Percentiles rank a stretch among this genome's conserved stretches.
phyloP scores from a whole-genome alignment of 2,797 vertebrate genomes.

The Bufotes viridis region DNA sequence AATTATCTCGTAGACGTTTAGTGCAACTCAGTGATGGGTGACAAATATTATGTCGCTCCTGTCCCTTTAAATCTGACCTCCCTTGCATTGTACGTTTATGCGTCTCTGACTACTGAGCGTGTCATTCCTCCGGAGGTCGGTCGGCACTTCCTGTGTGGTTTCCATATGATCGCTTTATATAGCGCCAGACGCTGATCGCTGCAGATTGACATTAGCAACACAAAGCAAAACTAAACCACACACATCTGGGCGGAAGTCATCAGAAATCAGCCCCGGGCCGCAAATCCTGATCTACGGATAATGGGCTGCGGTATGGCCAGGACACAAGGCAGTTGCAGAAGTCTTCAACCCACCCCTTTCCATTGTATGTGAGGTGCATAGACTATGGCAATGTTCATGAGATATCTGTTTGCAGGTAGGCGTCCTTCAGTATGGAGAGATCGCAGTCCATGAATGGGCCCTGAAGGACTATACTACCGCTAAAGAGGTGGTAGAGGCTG shows the following conservation, averaged over 20 bases:
- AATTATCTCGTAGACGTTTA: neutral
- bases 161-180: neutral
- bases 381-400: neutral
- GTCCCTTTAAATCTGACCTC: neutral
- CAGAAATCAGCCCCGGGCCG: neutral
- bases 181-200: constrained; percentile 37
- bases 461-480: constrained; percentile 86
- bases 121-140: neutral
- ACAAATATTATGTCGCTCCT: neutral
- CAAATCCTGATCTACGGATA: neutral
- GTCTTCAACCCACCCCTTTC: neutral
- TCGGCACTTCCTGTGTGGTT: constrained; percentile 39
- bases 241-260: constrained; percentile 30
- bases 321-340: neutral
- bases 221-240: constrained; percentile 19
- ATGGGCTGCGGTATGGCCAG: neutral
- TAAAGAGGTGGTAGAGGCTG: constrained; percentile 86
- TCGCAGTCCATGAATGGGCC: constrained; percentile 87
- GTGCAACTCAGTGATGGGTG: neutral
- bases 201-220: constrained; percentile 16
- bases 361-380: neutral
- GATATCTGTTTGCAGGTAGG: constrained; percentile 78
- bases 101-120: neutral
- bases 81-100: neutral
- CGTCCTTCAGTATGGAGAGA: constrained; percentile 92